These are phyloP conservation scores for Bimastos eiseni DNA, from an alignment of 2,888 invertebrate genomes.

Conservation along the genomic window DNA sequence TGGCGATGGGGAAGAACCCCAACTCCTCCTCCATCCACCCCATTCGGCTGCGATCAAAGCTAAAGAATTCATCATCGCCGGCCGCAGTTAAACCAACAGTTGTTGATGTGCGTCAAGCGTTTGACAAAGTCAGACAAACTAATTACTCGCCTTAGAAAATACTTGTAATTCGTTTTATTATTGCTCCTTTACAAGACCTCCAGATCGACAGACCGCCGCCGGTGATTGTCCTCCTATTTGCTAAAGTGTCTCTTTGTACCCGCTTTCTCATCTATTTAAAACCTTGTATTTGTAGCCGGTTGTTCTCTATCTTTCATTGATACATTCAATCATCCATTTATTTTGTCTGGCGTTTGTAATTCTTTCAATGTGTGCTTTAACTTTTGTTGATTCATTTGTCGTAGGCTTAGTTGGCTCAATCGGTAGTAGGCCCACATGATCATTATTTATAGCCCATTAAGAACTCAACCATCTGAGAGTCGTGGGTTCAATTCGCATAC, in stretches of 20 bases:
- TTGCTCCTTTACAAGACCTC: not conserved
- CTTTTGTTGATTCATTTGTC: too few relatives aligned
- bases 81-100: slow-evolving; percentile 13
- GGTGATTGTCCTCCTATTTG: not conserved
- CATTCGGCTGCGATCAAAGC: not conserved
- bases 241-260: not conserved
- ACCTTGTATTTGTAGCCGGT: not conserved
- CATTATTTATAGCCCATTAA: not conserved
- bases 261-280: not conserved
- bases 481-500: not conserved
- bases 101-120: slow-evolving; percentile 13
- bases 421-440: not conserved
- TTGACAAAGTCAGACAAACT: slow-evolving; percentile 3
- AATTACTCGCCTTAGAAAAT: not conserved
- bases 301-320: not conserved
- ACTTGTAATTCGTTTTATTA: not conserved
- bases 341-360: not conserved
- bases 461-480: not conserved
- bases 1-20: not conserved
- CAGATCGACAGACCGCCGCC: not conserved
- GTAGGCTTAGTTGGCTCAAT: not conserved
- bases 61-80: slow-evolving; percentile 1
- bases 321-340: not conserved
- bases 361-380: not conserved
- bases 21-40: not conserved